Base-by-base conservation (phyloP, 2,888 invertebrate genomes). In the Oxystoma pomonae region DNA sequence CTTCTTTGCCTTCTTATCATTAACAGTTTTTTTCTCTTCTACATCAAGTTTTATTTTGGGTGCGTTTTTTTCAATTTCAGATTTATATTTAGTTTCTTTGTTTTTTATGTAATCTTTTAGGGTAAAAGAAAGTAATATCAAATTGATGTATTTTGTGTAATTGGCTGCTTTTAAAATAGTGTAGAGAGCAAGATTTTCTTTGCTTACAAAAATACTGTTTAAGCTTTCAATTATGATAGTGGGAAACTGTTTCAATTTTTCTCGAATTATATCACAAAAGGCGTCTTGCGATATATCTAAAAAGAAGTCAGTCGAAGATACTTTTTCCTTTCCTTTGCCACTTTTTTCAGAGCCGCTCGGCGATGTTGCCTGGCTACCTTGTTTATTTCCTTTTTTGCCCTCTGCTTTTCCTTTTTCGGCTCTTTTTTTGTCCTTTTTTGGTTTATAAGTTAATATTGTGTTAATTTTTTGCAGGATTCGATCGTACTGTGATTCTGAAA, bases 161-260 rank as follows among this genome's bases (percentile, higher is more conserved):
- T 76, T 77, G 19, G 72, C 67, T 1, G 73, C 74, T 63, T 69
- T 70, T 51, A 80, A 61, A 16, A 80, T 57, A 59, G 68, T 69
- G 59, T 73, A 69, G 18, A 78, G 66, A 12, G 73, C 72, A 2
- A 72, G 35, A 20, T 69, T 63, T 5, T 73, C 71, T 18, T 71
- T 69, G 3, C 67, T 61, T 12, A 80, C 61, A 63, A 80, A 79
- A 5, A 68, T 67, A 61, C 77, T 78, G 16, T 73, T 50, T 19
- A 80, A 68, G 21, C 75, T 74, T 65, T 79, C 78, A 12, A 80
- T 72, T 7, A 80, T 68, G 20, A 79, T 16, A 19, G 74, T 55
- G 35, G 61, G 20, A 57, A 63, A 65, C 16, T 59, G 59, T 19
- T 57, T 61, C 20, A 77, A 58, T 64, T 71, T 71, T 12, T 63